Percentiles rank a stretch among this genome's conserved stretches.
These are phyloP conservation scores for Ormyrus nitidulus DNA, from an alignment of 2,888 invertebrate species.

Conservation along the genomic window DNA sequence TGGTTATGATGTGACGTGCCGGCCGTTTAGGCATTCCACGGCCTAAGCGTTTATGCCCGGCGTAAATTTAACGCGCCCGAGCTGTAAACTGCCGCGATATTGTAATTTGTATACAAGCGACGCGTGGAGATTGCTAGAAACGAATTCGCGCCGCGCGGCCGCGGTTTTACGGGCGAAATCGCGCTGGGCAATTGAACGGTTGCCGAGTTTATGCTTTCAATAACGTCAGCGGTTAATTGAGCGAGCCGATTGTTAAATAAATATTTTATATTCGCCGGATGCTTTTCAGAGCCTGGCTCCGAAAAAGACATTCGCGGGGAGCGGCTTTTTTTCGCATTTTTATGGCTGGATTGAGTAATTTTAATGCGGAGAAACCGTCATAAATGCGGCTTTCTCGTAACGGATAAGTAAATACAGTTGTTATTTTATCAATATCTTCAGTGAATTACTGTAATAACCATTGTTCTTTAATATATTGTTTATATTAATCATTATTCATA, in stretches of 20 bases:
- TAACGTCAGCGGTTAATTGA: slow-evolving; percentile 34
- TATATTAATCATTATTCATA: too few relatives aligned
- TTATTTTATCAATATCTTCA: too few relatives aligned
- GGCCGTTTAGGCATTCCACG: slow-evolving; percentile 11
- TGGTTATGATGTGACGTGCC: slow-evolving; percentile 42
- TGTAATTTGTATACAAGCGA: slow-evolving; percentile 26
- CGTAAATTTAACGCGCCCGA: slow-evolving; percentile 33
- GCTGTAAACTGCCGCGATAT: slow-evolving; percentile 22
- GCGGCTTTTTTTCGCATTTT: not conserved
- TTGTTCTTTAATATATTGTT: too few relatives aligned
- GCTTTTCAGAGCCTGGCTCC: too few relatives aligned
- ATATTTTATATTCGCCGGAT: slow-evolving; percentile 19
- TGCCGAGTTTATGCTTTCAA: slow-evolving; percentile 42
- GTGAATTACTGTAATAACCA: too few relatives aligned
- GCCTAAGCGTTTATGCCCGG: slow-evolving; percentile 24
- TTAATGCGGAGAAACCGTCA: not conserved
- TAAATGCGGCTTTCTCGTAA: too few relatives aligned
- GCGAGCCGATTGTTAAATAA: slow-evolving; percentile 36
- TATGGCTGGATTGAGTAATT: slow-evolving; percentile 29
- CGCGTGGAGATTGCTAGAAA: slow-evolving; percentile 26
- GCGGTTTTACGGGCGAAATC: not conserved
- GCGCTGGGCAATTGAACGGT: slow-evolving; percentile 26
- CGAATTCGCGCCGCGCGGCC: slow-evolving; percentile 20
- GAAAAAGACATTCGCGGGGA: not conserved
- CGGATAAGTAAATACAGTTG: too few relatives aligned